Evolutionary conservation across 2,113 vertebrate genomes (phyloP).

Genomic region (Hepsetus odoe): DNA sequence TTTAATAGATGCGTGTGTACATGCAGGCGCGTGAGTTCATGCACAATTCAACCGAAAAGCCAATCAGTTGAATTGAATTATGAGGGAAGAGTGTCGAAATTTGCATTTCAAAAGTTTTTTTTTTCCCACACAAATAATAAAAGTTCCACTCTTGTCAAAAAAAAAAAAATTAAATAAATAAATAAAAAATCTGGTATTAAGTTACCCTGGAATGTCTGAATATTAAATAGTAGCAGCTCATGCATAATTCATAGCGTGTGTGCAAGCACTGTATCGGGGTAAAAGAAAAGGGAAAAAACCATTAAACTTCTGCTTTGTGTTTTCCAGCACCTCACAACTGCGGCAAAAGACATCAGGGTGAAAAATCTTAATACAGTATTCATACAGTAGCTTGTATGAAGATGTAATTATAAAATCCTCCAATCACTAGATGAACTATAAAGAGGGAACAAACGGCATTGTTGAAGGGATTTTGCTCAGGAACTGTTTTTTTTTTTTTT

Average conservation of each 20-base stretch:
- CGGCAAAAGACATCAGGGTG: constrained; percentile 50
- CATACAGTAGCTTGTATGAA: constrained; percentile 45
- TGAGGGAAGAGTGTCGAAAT: constrained; percentile 58
- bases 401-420: constrained; percentile 50
- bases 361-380: constrained; percentile 54
- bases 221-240: constrained; percentile 59
- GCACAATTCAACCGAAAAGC: not conserved
- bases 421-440: constrained; percentile 5
- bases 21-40: not conserved
- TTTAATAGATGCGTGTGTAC: not conserved
- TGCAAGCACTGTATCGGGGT: constrained; percentile 6
- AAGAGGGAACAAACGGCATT: not conserved
- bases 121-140: constrained; percentile 61
- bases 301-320: constrained; percentile 26
- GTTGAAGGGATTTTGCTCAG: not conserved
- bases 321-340: constrained; percentile 23
- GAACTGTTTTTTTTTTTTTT: constrained; percentile 36
- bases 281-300: not conserved
- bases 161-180: not conserved
- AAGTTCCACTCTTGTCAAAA: constrained; percentile 70
- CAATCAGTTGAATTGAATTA: constrained; percentile 22
- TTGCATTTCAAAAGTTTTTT: constrained; percentile 71
- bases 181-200: constrained; percentile 63
- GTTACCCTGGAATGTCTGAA: constrained; percentile 67
- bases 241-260: constrained; percentile 68